A percentile compares a stretch with the other conserved stretches of the same genome.
phyloP scores from a whole-genome alignment of 2,888 invertebrate genomes.

The Ceraclea dissimilis region DNA sequence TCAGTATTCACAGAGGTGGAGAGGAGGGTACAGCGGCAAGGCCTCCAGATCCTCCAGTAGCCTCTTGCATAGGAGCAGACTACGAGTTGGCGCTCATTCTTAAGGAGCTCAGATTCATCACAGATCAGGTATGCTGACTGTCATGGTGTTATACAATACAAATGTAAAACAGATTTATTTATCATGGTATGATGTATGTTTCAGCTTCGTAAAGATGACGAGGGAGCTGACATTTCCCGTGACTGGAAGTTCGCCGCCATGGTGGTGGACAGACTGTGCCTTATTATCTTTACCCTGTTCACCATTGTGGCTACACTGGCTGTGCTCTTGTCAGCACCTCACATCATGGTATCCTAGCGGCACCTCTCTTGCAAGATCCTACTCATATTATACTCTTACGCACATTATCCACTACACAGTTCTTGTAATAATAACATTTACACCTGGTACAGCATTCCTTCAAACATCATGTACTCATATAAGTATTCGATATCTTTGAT shows the following conservation, averaged over 20 bases:
- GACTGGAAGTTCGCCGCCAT: constrained; percentile 99
- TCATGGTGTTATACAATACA: not conserved
- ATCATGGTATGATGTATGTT: not conserved
- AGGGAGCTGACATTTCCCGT: constrained; percentile 87
- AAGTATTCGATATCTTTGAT: too few species aligned
- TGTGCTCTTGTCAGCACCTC: constrained; percentile 93
- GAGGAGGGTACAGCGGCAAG: constrained; percentile 59
- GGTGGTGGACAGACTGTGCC: constrained; percentile 99
- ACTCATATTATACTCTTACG: not conserved
- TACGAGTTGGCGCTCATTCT: constrained; percentile 92
- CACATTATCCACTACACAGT: constrained; percentile 2
- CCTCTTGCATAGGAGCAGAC: constrained; percentile 85
- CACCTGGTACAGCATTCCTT: constrained; percentile 33
- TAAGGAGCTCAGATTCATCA: constrained; percentile 89
- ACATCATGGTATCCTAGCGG: constrained; percentile 86
- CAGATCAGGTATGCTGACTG: constrained; percentile 80
- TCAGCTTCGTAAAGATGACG: constrained; percentile 90
- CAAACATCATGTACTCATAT: too few species aligned
- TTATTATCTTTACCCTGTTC: constrained; percentile 98
- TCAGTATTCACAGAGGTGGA: constrained; percentile 36
- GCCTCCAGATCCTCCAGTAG: constrained; percentile 65
- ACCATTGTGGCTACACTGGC: constrained; percentile 95
- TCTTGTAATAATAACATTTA: constrained; percentile 22
- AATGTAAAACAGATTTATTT: too few species aligned
- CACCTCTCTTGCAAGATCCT: constrained; percentile 37